These are phyloP conservation scores for Hyaena hyaena DNA, from an alignment of 2,113 vertebrate genomes.

Conservation along the genomic window DNA sequence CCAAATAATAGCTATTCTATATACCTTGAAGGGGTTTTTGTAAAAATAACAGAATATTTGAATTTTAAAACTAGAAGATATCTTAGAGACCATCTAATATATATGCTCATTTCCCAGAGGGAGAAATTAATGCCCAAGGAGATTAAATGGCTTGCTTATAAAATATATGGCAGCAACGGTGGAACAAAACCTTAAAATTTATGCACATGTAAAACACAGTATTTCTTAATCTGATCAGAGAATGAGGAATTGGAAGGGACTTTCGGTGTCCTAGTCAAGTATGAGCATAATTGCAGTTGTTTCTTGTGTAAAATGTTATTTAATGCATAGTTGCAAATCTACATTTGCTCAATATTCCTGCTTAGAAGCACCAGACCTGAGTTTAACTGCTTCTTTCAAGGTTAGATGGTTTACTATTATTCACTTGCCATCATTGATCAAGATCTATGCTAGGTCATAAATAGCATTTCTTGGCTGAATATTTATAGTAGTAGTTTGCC, in stretches of 20 bases:
- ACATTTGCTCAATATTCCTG: neutral
- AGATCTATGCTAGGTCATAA: slow-evolving; percentile 22
- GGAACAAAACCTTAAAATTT: slow-evolving; percentile 8
- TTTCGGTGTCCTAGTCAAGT: neutral
- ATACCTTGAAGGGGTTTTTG: slow-evolving; percentile 16
- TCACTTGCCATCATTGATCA: neutral
- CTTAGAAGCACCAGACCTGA: slow-evolving; percentile 2
- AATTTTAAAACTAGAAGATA: slow-evolving; percentile 7
- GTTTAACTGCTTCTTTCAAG: slow-evolving; percentile 32
- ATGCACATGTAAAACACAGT: neutral
- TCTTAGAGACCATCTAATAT: neutral
- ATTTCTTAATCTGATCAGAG: slow-evolving; percentile 35
- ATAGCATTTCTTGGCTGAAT: slow-evolving; percentile 31
- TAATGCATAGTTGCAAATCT: neutral
- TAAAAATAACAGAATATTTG: slow-evolving; percentile 13
- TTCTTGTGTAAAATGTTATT: neutral
- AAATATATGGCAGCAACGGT: slow-evolving; percentile 7
- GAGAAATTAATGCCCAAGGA: neutral
- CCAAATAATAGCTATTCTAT: slow-evolving; percentile 5
- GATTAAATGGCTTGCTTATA: neutral
- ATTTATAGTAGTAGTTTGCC: slow-evolving; percentile 15
- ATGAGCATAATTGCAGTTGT: neutral
- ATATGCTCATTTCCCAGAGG: neutral
- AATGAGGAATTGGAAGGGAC: neutral
- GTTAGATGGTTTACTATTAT: neutral